Evolutionary conservation across 2,888 invertebrate genomes (phyloP), one percentile per base, ranked within the genome.

Genomic region (Congeria kusceri): DNA sequence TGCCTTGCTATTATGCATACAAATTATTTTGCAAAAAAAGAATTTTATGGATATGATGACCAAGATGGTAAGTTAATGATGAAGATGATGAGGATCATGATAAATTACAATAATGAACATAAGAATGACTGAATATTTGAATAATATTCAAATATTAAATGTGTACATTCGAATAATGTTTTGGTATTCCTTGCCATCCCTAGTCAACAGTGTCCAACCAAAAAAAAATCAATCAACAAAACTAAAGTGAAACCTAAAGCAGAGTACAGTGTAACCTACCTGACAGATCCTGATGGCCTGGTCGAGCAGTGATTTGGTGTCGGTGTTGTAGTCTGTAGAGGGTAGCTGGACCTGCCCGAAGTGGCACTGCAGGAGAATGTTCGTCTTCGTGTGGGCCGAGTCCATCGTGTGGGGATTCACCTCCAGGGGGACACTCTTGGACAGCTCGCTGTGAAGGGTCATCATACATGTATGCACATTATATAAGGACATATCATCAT

Each of bases 251-350:
- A 23, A 53, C 20, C 53, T 53, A 53, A 23, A 23, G 53, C 23
- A 23, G 15, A 56, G 5, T 25, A 15, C 39, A 39, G 39, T 39
- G 39, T 39, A 39, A 59, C 71, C 64, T 71, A 91, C 91, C 90
- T 98, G 98, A 86, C 99, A 94, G 82, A 99, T 97, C 91, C 99
- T 96, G 57, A 99, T 96, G 23, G 98, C 96, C 94, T 99, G 99
- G 94, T 99, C 99, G 64, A 99, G 95, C 0, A 99, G 98, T 18
- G 98, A 98, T 94, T 99, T 99, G 47, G 98, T 96, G 94, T 99
- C 99, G 0, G 99, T 99, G 70, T 96, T 94, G 93, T 99, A 99
- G 94, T 99, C 99, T 0, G 98, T 95, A 90, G 96, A 97, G 0
- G 99, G 98, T 69, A 99, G 94, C 39, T 95, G 94, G 7, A 96